Evolutionary conservation across 2,888 invertebrate genomes (phyloP).

Genomic region (Stomorhina lunata): DNA sequence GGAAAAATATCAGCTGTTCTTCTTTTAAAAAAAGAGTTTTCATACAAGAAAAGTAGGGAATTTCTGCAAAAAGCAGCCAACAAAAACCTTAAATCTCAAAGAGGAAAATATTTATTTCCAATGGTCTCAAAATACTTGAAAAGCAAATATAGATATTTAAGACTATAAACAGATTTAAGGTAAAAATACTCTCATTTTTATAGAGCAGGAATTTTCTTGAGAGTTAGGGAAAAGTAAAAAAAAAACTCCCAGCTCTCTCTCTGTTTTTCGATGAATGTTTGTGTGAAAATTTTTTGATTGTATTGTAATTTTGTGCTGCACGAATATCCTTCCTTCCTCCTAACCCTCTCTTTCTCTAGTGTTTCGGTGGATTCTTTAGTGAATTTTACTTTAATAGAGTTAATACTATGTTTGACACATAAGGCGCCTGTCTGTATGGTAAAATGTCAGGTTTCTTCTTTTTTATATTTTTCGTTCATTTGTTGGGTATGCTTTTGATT

Average conservation of each 20-base stretch:
- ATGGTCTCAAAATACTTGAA: constrained; percentile 10
- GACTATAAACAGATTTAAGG: constrained; percentile 1
- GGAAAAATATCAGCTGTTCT: constrained; percentile 47
- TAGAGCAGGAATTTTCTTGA: not conserved
- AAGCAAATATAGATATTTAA: not conserved
- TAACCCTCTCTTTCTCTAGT: constrained; percentile 2
- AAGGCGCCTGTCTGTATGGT: constrained; percentile 65
- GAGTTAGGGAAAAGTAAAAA: not conserved
- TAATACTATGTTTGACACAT: constrained; percentile 58
- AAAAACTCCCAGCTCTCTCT: constrained; percentile 1
- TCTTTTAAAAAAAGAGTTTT: not conserved
- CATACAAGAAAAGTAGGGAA: constrained; percentile 24
- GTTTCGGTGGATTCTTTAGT: not conserved
- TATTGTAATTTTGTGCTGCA: constrained; percentile 20
- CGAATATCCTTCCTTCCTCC: too few species aligned
- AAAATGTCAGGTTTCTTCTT: constrained; percentile 58
- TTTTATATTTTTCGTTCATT: constrained; percentile 6
- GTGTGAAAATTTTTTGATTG: not conserved
- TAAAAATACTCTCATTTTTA: constrained; percentile 6
- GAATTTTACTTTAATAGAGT: constrained; percentile 58
- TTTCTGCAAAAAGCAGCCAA: constrained; percentile 39
- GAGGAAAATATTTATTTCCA: constrained; percentile 28
- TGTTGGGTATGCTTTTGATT: too few species aligned
- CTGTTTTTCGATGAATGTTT: not conserved
- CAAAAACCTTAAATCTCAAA: constrained; percentile 23